phyloP scores from a whole-genome alignment of 2,888 invertebrate species.

The Ligdia adustata region DNA sequence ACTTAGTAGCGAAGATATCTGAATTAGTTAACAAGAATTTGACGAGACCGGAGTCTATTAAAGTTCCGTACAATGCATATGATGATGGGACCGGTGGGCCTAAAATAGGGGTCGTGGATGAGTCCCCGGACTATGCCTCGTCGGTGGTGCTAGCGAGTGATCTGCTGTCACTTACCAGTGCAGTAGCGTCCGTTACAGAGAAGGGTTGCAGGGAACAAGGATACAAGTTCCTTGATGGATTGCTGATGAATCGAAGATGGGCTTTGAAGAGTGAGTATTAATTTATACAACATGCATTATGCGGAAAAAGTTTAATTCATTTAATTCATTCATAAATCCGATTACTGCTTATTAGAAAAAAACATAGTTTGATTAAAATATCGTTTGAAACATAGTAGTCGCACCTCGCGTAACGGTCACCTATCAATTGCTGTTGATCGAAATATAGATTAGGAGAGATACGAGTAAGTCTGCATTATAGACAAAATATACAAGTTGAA shows the following conservation, averaged over 20 bases:
- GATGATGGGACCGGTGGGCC: conserved; percentile 48
- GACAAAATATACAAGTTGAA: too few species aligned
- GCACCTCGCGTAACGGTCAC: too few species aligned
- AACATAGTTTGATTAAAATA: too few species aligned
- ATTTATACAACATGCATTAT: neutral
- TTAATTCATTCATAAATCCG: too few species aligned
- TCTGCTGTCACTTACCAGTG: conserved; percentile 74
- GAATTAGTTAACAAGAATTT: conserved; percentile 50
- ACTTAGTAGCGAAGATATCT: conserved; percentile 56
- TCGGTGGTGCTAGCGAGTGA: conserved; percentile 78
- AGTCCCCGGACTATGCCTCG: conserved; percentile 77
- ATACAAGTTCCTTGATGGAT: conserved; percentile 72
- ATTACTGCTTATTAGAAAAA: too few species aligned
- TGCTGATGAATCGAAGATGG: conserved; percentile 80
- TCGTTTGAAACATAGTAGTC: too few species aligned
- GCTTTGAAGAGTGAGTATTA: conserved; percentile 81
- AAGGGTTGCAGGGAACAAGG: conserved; percentile 78
- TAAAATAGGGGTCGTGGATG: conserved; percentile 59
- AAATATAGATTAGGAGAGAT: too few species aligned
- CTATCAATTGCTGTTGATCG: too few species aligned
- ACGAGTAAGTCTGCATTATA: too few species aligned
- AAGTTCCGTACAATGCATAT: conserved; percentile 45
- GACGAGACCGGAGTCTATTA: conserved; percentile 31
- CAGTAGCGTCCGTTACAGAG: conserved; percentile 74
- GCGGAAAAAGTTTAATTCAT: too few species aligned